These are phyloP conservation scores for Athripsodes cinereus DNA, from an alignment of 2,888 invertebrate genomes.

Conservation along the genomic window DNA sequence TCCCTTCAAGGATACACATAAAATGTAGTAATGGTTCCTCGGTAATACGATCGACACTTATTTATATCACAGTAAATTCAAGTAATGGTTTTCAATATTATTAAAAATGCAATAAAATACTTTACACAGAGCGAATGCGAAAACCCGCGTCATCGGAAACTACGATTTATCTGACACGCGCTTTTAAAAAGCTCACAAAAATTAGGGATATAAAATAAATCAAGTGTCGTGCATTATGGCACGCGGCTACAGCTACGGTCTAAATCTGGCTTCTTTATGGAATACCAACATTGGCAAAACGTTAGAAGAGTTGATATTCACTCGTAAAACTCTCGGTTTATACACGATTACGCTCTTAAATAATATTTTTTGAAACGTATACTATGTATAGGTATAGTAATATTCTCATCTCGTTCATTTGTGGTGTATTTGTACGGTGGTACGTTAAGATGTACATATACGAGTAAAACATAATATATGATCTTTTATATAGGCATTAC, in stretches of 20 bases:
- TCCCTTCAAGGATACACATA: too few relatives aligned
- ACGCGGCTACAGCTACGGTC: slow-evolving; percentile 6
- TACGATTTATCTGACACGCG: slow-evolving; percentile 13
- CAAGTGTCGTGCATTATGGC: slow-evolving; percentile 19
- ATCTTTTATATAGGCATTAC: too few relatives aligned
- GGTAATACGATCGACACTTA: neutral
- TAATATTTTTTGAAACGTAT: neutral
- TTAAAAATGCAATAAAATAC: slow-evolving; percentile 5
- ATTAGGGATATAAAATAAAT: slow-evolving; percentile 21
- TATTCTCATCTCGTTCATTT: too few relatives aligned
- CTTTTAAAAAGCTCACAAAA: slow-evolving; percentile 16
- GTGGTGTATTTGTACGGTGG: too few relatives aligned
- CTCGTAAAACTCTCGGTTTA: neutral
- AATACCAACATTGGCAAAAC: neutral
- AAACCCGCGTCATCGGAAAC: slow-evolving; percentile 8
- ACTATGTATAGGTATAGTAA: neutral
- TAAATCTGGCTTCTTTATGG: neutral
- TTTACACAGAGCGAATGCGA: neutral
- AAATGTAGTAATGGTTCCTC: too few relatives aligned
- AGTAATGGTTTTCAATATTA: neutral
- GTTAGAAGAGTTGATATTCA: slow-evolving; percentile 4
- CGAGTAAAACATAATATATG: too few relatives aligned
- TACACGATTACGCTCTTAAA: neutral
- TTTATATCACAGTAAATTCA: neutral
- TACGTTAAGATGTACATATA: too few relatives aligned